Conservation (phyloP, 2,113 vertebrate species). For the Lutjanus erythropterus region DNA sequence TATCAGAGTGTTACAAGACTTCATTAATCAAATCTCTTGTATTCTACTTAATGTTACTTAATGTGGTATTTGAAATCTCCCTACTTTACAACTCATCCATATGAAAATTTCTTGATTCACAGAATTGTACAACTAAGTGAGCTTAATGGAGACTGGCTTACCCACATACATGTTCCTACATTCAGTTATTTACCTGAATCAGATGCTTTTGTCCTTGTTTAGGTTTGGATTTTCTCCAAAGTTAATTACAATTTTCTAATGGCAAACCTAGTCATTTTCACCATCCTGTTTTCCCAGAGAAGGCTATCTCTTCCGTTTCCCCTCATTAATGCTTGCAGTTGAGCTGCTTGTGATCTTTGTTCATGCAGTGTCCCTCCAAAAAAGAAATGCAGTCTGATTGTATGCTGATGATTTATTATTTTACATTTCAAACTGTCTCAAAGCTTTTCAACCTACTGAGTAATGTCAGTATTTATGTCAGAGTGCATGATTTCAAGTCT, state of each 20-base stretch:
- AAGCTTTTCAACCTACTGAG: not conserved
- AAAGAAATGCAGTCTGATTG: not conserved
- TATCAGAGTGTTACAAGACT: not conserved
- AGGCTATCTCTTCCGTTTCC: not conserved
- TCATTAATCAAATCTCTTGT: not conserved
- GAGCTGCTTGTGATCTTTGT: not conserved
- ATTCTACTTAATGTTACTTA: not conserved
- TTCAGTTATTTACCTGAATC: not conserved
- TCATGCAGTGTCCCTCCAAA: not conserved
- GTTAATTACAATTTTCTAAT: not conserved
- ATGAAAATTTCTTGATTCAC: not conserved
- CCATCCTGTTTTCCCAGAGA: not conserved
- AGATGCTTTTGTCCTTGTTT: not conserved
- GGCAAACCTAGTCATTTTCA: not conserved
- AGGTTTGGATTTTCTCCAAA: not conserved
- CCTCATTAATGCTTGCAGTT: not conserved
- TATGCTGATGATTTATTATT: slow-evolving; percentile 14
- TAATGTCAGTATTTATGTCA: not conserved
- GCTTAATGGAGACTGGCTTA: not conserved
- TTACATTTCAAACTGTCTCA: not conserved
- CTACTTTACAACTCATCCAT: too few species aligned
- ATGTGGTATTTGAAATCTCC: slow-evolving; percentile 1
- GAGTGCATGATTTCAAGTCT: not conserved
- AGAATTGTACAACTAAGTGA: not conserved
- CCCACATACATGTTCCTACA: not conserved